Percentiles rank a stretch among this genome's conserved stretches.
phyloP scores from a whole-genome alignment of 1,140 invertebrate species.

The Leucophenga varia region DNA sequence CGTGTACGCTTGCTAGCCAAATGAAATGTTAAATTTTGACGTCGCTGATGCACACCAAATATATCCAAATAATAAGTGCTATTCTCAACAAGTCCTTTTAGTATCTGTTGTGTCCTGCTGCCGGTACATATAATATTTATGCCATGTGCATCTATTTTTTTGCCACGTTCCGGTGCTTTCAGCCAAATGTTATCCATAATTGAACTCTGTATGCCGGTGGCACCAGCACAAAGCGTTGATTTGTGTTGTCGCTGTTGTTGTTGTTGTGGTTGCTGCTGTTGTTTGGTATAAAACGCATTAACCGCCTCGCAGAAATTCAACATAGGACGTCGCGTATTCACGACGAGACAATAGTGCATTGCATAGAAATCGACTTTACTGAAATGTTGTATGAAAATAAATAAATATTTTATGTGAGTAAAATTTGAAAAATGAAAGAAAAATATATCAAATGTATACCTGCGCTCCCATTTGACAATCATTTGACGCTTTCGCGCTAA shows the following conservation, averaged over 20 bases:
- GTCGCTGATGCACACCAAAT: constrained; percentile 42
- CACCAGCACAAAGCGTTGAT: constrained; percentile 1
- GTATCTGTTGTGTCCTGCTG: constrained; percentile 33
- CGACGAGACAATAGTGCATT: constrained; percentile 50
- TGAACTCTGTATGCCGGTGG: constrained; percentile 18
- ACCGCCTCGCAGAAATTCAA: constrained; percentile 45
- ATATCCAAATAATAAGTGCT: constrained; percentile 44
- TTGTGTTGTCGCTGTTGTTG: constrained; percentile 14
- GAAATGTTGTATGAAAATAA: neutral
- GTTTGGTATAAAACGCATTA: constrained; percentile 26
- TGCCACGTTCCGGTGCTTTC: constrained; percentile 30
- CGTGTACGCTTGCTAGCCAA: constrained; percentile 34
- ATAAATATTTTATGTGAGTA: constrained; percentile 1
- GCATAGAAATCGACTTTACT: constrained; percentile 50
- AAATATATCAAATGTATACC: constrained; percentile 24
- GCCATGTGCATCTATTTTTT: constrained; percentile 31
- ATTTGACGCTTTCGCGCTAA: constrained; percentile 49
- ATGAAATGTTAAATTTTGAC: constrained; percentile 42
- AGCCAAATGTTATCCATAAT: constrained; percentile 40
- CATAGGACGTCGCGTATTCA: constrained; percentile 22
- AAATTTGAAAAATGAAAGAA: neutral
- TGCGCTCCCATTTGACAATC: constrained; percentile 52
- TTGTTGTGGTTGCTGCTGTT: constrained; percentile 12
- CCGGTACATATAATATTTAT: constrained; percentile 50
- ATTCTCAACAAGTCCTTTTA: constrained; percentile 35